Evolutionary conservation across 2,888 invertebrate genomes (phyloP).

Genomic region (Mesorhabditis spiculigera): DNA sequence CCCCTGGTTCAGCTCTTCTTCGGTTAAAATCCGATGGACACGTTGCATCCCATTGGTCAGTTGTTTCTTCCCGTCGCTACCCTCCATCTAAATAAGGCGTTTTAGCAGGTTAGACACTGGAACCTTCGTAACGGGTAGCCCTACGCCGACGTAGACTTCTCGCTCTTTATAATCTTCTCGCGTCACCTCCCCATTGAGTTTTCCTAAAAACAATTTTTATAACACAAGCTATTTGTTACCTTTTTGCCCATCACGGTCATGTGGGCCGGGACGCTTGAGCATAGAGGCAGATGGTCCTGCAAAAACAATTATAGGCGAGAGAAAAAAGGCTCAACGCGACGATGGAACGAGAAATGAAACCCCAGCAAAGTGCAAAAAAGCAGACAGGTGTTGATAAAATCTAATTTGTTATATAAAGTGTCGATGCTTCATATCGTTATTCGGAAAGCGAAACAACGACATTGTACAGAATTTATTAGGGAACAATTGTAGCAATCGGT

Average conservation of each 20-base stretch:
- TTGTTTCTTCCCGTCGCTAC: conserved; percentile 33
- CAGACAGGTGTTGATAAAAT: too few species aligned
- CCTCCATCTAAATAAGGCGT: conserved; percentile 40
- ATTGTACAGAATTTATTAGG: too few species aligned
- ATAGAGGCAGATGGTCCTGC: conserved; percentile 5
- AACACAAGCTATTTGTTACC: background rate
- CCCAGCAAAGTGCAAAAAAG: too few species aligned
- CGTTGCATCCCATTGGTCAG: conserved; percentile 47
- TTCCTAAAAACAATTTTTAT: background rate
- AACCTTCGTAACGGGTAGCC: background rate
- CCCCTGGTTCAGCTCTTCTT: conserved; percentile 48
- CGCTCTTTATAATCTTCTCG: conserved; percentile 4
- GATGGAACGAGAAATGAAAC: too few species aligned
- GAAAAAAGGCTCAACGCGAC: background rate
- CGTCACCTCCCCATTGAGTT: conserved; percentile 6
- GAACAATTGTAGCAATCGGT: too few species aligned
- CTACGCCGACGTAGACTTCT: background rate
- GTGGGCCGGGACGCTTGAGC: background rate
- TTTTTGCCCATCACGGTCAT: background rate
- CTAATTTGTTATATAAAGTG: too few species aligned
- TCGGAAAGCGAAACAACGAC: too few species aligned
- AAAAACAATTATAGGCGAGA: background rate
- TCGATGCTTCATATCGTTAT: too few species aligned
- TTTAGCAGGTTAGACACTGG: conserved; percentile 23
- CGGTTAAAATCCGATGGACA: conserved; percentile 47